phyloP scores from a whole-genome alignment of 2,888 invertebrate genomes.

The Argyra leucocephala region DNA sequence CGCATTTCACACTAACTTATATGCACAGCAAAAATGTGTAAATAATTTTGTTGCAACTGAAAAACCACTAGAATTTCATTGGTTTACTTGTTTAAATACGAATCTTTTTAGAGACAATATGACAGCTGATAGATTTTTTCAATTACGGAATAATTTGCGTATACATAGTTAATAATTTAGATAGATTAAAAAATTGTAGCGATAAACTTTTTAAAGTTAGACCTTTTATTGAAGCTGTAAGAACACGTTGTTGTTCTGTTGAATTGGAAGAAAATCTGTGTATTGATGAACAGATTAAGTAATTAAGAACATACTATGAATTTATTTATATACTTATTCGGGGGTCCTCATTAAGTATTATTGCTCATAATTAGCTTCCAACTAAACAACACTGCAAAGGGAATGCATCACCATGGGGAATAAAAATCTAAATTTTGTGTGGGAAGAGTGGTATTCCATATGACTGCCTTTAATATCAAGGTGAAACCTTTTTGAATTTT shows the following conservation, averaged over 20 bases:
- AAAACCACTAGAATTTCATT: too few species aligned
- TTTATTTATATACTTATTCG: too few species aligned
- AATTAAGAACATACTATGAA: neutral
- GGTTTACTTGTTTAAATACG: too few species aligned
- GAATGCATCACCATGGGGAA: constrained; percentile 12
- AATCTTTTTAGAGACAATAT: too few species aligned
- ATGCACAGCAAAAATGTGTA: too few species aligned
- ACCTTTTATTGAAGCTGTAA: neutral
- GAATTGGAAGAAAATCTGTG: neutral
- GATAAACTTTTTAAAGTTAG: neutral
- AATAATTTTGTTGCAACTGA: too few species aligned
- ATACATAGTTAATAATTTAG: constrained; percentile 7
- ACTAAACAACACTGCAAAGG: constrained; percentile 10
- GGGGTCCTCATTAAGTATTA: too few species aligned
- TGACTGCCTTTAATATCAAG: constrained; percentile 15
- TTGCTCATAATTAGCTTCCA: too few species aligned
- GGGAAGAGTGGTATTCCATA: constrained; percentile 16
- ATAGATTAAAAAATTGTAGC: neutral
- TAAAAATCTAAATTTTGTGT: constrained; percentile 16
- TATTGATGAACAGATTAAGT: constrained; percentile 4
- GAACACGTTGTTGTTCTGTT: neutral
- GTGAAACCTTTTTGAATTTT: neutral
- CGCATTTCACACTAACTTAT: too few species aligned
- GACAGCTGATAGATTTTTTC: too few species aligned
- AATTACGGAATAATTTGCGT: too few species aligned